Conservation (phyloP, 2,113 vertebrate genomes). For the Petrocephalus zakoni region DNA sequence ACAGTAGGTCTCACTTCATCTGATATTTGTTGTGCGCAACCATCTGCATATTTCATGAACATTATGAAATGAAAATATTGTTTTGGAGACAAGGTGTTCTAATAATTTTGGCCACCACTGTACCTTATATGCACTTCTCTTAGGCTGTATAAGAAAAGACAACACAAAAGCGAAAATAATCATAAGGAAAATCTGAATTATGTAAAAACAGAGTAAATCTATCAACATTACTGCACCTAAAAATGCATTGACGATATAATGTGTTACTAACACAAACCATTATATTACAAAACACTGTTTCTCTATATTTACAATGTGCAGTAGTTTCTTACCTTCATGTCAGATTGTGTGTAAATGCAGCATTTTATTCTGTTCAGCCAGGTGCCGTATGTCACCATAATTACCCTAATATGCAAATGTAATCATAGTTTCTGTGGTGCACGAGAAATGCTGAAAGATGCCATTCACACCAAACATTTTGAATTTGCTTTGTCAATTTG, state of each 20-base stretch:
- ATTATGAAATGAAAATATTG: no score
- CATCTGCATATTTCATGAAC: no score
- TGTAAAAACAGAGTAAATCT: background rate
- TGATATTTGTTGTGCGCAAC: no score
- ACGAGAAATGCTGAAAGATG: background rate
- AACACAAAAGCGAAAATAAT: background rate
- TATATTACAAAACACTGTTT: background rate
- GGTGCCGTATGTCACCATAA: constrained; percentile 8
- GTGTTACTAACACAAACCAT: background rate
- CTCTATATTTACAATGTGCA: background rate
- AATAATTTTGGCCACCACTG: no score
- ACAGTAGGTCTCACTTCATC: no score
- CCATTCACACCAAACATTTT: constrained; percentile 19
- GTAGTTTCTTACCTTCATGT: background rate
- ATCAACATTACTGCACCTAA: background rate
- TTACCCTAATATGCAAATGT: constrained; percentile 25
- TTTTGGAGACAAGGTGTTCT: no score
- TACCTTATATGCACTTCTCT: no score
- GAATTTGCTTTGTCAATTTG: constrained; percentile 23
- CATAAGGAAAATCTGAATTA: background rate
- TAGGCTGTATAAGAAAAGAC: no score
- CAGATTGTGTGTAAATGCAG: background rate
- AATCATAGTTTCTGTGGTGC: constrained; percentile 17
- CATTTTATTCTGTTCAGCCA: constrained; percentile 9
- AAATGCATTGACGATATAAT: background rate